Evolutionary conservation across 2,888 invertebrate species (phyloP), one percentile per base, ranked within the genome.

Genomic region (Tenthredo distinguenda): DNA sequence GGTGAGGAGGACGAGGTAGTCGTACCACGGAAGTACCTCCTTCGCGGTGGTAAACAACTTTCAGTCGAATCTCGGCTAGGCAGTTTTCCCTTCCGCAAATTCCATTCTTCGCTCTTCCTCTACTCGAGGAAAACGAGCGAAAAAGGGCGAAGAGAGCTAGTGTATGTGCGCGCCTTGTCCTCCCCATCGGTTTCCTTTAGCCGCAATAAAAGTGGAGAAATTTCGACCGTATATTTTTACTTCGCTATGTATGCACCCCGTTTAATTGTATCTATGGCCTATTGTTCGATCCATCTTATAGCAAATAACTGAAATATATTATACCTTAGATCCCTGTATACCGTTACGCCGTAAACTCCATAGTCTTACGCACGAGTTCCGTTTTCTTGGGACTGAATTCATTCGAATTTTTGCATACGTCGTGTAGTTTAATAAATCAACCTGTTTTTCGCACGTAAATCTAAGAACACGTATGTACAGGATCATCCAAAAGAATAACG

Each of bases 31-130:
- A 83, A 83, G 68, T 83, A 83, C 71, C 83, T 83, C 83, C 68
- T 65, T 83, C 83, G 68, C 83, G 68, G 65, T 83, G 83, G 83
- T 83, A 83, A 83, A 83, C 83, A 83, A 83, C 83, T 83, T 83
- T 83, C 83, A 83, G 83, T 71, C 71, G 83, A 83, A 83, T 71
- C 83, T 83, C 71, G 47, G 83, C 83, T 65, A 83, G 83, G 83
- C 81, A 81, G 81, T 62, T 81, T 81, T 81, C 81, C 81, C 81
- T 81, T 62, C 81, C 81, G 40, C 81, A 31, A 68, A 81, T 58
- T 81, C 81, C 62, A 81, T 81, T 81, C 58, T 81, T 62, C 81
- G 58, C 62, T 31, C 43, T 76, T 81, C 81, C 81, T 81, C 37
- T 40, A 58, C 40, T 81, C 62, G n/a, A 34, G 26, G 47, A 40